Conservation (phyloP, 2,113 vertebrate genomes). For the Mormyrus iriodes region DNA sequence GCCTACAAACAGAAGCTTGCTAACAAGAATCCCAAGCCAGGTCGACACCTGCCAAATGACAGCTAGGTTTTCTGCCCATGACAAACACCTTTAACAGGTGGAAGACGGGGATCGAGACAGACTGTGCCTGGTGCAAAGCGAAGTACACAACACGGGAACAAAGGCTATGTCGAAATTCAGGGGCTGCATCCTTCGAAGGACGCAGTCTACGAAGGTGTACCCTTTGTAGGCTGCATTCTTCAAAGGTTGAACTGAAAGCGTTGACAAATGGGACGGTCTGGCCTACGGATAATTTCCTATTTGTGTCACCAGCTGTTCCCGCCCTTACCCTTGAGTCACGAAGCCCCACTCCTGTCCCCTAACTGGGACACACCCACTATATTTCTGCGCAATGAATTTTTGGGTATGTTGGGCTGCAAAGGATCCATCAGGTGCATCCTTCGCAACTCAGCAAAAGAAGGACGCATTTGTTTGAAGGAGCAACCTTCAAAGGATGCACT, state of each 20-base stretch:
- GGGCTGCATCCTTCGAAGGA: neutral
- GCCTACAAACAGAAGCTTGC: neutral
- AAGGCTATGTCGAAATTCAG: neutral
- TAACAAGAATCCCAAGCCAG: neutral
- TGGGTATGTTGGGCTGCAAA: neutral
- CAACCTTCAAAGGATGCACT: neutral
- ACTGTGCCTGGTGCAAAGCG: neutral
- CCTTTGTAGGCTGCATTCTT: neutral
- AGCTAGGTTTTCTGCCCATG: neutral
- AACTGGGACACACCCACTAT: neutral
- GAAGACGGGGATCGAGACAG: neutral
- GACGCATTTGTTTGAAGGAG: neutral
- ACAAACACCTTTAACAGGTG: neutral
- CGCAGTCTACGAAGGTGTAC: neutral
- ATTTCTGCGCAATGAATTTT: neutral
- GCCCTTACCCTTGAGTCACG: neutral
- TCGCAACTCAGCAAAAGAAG: no score
- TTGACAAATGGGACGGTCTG: neutral
- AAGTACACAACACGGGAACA: neutral
- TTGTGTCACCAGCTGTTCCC: neutral
- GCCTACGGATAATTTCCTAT: neutral
- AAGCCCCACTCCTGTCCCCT: neutral
- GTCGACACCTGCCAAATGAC: neutral
- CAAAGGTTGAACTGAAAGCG: neutral
- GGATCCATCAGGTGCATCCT: neutral